A percentile compares a stretch with the other conserved stretches of the same genome.
Conservation (phyloP, 2,113 vertebrate species). For the Entomyzon cyanotis region DNA sequence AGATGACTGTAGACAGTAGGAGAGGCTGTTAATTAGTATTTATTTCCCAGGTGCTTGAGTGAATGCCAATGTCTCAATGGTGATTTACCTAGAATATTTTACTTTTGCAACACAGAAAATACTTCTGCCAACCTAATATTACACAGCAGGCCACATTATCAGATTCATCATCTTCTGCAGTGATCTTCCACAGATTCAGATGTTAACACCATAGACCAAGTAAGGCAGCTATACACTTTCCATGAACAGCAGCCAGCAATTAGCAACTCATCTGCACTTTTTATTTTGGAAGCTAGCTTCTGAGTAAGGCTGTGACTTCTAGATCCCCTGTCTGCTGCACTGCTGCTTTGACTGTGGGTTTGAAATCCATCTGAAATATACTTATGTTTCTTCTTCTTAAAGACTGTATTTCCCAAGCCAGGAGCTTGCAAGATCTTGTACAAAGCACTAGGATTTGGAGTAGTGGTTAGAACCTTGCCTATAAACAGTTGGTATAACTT, state of each 20-base stretch:
- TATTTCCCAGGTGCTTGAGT: neutral
- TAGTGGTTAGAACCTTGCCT: neutral
- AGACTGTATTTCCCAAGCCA: neutral
- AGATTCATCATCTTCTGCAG: conserved; percentile 37
- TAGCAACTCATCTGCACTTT: neutral
- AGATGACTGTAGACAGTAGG: neutral
- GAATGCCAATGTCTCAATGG: neutral
- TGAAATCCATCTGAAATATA: neutral
- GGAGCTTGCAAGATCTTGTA: neutral
- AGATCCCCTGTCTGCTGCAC: neutral
- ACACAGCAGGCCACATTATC: conserved; percentile 74
- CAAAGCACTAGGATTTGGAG: neutral
- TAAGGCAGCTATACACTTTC: neutral
- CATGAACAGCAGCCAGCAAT: neutral
- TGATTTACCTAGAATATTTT: conserved; percentile 13
- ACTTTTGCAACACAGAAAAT: conserved; percentile 58
- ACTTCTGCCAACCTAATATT: conserved; percentile 60
- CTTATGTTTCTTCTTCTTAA: neutral
- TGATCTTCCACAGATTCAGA: conserved; percentile 51
- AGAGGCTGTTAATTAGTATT: neutral
- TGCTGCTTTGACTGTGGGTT: neutral
- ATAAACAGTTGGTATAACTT: neutral
- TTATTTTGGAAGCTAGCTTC: neutral
- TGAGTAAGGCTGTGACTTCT: neutral
- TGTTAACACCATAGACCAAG: neutral